phyloP scores from a whole-genome alignment of 2,888 invertebrate species.

The Homarus gammarus region DNA sequence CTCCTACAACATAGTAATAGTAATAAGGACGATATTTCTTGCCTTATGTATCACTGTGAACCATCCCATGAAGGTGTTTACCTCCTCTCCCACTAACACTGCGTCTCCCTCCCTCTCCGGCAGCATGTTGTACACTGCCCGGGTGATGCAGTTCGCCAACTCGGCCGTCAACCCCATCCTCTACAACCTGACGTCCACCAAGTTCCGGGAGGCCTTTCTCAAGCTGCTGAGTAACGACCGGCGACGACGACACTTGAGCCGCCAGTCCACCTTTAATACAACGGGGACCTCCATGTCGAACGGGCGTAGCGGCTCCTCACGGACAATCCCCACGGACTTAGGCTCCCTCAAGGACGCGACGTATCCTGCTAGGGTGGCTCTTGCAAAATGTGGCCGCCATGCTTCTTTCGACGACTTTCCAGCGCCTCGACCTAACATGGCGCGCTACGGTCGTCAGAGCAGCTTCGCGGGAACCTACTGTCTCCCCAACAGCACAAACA shows the following conservation, averaged over 20 bases:
- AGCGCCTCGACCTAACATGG: slow-evolving; percentile 51
- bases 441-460: slow-evolving; percentile 74
- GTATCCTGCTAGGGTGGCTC: slow-evolving; percentile 32
- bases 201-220: slow-evolving; percentile 86
- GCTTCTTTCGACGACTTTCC: slow-evolving; percentile 50
- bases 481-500: slow-evolving; percentile 34
- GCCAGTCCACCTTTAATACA: slow-evolving; percentile 73
- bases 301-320: slow-evolving; percentile 63
- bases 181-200: slow-evolving; percentile 94
- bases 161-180: slow-evolving; percentile 94
- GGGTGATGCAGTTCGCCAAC: slow-evolving; percentile 93
- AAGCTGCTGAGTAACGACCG: slow-evolving; percentile 79
- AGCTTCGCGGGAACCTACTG: slow-evolving; percentile 63
- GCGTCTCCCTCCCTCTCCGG: background rate
- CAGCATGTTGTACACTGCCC: slow-evolving; percentile 77
- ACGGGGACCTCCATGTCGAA: slow-evolving; percentile 68
- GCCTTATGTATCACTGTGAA: too few relatives aligned
- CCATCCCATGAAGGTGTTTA: too few relatives aligned
- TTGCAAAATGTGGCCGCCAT: slow-evolving; percentile 50
- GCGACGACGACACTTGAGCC: slow-evolving; percentile 60
- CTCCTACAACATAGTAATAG: too few relatives aligned
- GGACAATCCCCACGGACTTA: slow-evolving; percentile 49
- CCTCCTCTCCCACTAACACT: too few relatives aligned
- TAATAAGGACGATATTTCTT: too few relatives aligned
- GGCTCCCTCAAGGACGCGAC: slow-evolving; percentile 17